Conservation (phyloP, 2,113 vertebrate genomes). For the Argyrosomus japonicus region DNA sequence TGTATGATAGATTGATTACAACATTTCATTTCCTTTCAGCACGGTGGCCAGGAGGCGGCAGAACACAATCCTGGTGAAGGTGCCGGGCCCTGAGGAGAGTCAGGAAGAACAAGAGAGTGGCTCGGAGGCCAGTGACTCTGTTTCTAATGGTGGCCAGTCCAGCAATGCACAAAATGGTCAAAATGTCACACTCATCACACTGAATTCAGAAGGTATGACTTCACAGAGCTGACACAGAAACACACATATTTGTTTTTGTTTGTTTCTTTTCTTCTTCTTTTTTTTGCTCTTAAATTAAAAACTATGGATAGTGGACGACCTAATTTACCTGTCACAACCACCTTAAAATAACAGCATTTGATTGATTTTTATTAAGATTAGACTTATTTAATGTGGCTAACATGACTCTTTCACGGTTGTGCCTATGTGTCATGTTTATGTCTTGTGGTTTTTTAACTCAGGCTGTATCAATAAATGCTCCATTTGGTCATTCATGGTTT, state of each 20-base stretch:
- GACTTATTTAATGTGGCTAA: neutral
- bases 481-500: constrained; percentile 16
- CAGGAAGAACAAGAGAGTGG: constrained; percentile 97
- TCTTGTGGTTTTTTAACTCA: constrained; percentile 4
- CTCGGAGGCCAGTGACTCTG: constrained; percentile 94
- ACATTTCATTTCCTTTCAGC: constrained; percentile 73
- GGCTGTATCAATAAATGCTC: neutral
- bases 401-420: constrained; percentile 16
- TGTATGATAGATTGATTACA: neutral
- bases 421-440: constrained; percentile 15
- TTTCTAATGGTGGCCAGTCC: constrained; percentile 91
- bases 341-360: neutral
- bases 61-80: constrained; percentile 98
- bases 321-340: neutral
- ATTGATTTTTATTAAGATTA: neutral
- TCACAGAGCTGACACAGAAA: neutral
- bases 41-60: constrained; percentile 90
- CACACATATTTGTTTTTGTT: neutral
- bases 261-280: neutral
- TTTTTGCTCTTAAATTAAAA: too few species aligned
- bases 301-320: neutral
- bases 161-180: constrained; percentile 88
- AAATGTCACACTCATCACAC: constrained; percentile 97
- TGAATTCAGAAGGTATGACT: constrained; percentile 94
- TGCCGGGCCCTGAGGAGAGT: constrained; percentile 92